Evolutionary conservation across 2,797 vertebrate species (phyloP), one percentile per base, ranked within the genome.

Genomic region (Eupleurogrammus muticus): DNA sequence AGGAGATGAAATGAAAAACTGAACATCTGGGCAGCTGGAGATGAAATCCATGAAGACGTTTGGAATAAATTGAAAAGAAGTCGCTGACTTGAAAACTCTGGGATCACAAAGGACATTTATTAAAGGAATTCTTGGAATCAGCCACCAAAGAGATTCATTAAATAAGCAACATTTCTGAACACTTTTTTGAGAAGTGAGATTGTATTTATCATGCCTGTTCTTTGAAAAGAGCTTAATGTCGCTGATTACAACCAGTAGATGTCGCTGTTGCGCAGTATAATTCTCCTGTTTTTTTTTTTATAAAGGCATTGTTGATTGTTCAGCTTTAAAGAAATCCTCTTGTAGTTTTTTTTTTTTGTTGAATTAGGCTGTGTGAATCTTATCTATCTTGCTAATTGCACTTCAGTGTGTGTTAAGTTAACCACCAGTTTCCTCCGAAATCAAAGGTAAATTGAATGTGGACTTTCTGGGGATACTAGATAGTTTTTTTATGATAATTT

Each of bases 1-100:
- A 0, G 92, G 85, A 65, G 93, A 95, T 0, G 89, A 86, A 0
- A 81, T 24, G 51, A 82, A 62, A 51, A 77, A 66, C 36, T 87
- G 53, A 81, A 50, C 35, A 32, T 51, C 16, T 20, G 9, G n/a
- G 12, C 12, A 40, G 38, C 44, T 13, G 32, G 32, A 20, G 28
- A 59, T 16, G 19, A 35, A 68, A 34, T 44, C 20, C 58, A 11
- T 11, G 42, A 5, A 34, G 44, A 17, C 53, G 38, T 21, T 14
- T 17, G 20, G 38, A 40, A 5, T 0, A 17, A 42, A 42, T 72
- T 44, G 62, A 65, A 78, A 44, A 35, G 24, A 63, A 66, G 36
- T 38, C 20, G 51, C 51, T 68, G 17, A 64, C 65, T 54, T 61
- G n/a, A 5, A 66, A 59, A 55, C 56, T 69, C 38, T 48, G 66